Evolutionary conservation across 2,797 vertebrate species (phyloP), one percentile per base, ranked within the genome.

Genomic region (Xiphophorus birchmanni): DNA sequence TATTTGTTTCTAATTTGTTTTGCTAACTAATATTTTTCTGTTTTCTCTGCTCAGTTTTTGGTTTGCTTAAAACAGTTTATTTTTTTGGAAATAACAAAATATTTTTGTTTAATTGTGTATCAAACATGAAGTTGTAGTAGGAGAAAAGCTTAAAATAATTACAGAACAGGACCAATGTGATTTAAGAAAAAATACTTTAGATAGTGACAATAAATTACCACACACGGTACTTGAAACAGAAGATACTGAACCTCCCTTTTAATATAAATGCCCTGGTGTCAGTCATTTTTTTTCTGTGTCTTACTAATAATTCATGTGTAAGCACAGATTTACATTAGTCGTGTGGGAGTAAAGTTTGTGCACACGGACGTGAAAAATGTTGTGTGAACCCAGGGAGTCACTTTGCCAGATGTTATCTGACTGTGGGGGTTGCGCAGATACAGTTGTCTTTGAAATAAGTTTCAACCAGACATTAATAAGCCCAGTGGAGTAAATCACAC

Each of bases 381-480:
- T 42, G 69, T 89, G 87, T 86, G 80, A 88, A 88, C 86, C 83
- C 79, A 87, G 75, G 50, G 74, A 84, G 85, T 84, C 85, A 69
- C 69, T 80, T 71, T 82, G 85, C 84, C 89, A 89, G 89, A 93
- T 91, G 88, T 86, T 89, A 74, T 88, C 77, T 81, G 77, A 65
- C 81, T 80, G 76, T 37, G 83, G 83, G 86, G 76, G 76, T 73
- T 72, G 80, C 76, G 67, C 89, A 82, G 86, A 90, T 87, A 86
- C 92, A 91, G 91, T 91, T 90, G 87, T 87, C 84, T 93, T 90
- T 89, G 78, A 91, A 90, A 88, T 88, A 87, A 88, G 84, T 80
- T 91, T 94, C 88, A 89, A 88, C 78, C 85, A 93, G 89, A 91
- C 91, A 93, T 94, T 93, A 94, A 93, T 93, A 91, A 90, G 89